These are phyloP conservation scores for Muscina levida DNA, from an alignment of 2,888 invertebrate species.

Conservation along the genomic window DNA sequence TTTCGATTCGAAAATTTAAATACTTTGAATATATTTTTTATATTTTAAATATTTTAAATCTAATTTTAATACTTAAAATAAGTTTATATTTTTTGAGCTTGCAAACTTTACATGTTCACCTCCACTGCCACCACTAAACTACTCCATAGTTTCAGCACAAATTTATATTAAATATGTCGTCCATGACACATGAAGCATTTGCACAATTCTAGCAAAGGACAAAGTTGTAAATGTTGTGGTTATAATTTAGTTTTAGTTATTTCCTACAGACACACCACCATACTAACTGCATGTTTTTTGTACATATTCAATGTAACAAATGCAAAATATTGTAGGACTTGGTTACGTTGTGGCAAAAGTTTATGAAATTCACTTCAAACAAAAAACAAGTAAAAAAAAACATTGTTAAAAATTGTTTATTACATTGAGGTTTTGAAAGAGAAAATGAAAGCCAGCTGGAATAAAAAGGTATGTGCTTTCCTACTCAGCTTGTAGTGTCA, in stretches of 20 bases:
- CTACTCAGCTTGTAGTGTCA: too few species aligned
- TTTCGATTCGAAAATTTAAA: too few species aligned
- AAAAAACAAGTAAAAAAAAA: too few species aligned
- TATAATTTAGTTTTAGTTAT: constrained; percentile 36
- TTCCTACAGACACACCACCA: neutral
- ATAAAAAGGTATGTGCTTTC: too few species aligned
- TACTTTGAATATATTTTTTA: too few species aligned
- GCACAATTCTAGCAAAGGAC: neutral
- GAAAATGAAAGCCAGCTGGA: neutral
- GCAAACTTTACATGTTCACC: too few species aligned
- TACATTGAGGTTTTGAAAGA: constrained; percentile 24
- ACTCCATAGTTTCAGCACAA: neutral
- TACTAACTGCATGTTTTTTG: too few species aligned
- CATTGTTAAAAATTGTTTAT: too few species aligned
- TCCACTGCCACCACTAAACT: neutral
- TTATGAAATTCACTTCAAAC: neutral
- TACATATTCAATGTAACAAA: too few species aligned
- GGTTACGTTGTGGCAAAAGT: neutral
- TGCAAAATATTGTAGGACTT: neutral
- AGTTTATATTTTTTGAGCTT: too few species aligned
- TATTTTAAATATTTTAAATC: too few species aligned
- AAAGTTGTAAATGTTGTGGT: constrained; percentile 41
- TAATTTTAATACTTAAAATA: too few species aligned
- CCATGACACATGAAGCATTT: constrained; percentile 6
- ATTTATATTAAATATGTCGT: neutral